Percentiles rank a stretch among this genome's conserved stretches.
Conservation (phyloP, 1,140 invertebrate genomes). For the Lordiphosa collinella region DNA sequence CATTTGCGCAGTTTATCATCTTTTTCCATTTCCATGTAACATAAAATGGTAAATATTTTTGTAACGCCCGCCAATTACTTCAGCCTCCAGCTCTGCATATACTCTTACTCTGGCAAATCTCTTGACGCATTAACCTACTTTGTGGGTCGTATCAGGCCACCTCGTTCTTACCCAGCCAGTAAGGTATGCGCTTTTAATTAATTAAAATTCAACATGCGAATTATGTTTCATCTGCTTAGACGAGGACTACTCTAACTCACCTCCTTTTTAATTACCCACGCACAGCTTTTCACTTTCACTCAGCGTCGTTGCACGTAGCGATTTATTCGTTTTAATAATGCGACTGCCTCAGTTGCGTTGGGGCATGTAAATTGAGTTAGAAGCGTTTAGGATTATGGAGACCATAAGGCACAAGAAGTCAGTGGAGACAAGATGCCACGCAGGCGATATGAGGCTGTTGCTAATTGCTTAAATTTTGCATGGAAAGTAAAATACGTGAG, state of each 20-base stretch:
- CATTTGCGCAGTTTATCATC: slow-evolving; percentile 75
- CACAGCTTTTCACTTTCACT: slow-evolving; percentile 73
- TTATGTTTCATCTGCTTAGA: slow-evolving; percentile 45
- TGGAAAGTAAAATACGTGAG: background rate
- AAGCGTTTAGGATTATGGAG: slow-evolving; percentile 53
- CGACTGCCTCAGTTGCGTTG: slow-evolving; percentile 20
- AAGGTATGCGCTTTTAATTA: slow-evolving; percentile 54
- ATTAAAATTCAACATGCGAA: slow-evolving; percentile 75
- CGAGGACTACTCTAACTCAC: background rate
- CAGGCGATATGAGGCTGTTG: slow-evolving; percentile 11
- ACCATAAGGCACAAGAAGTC: slow-evolving; percentile 24
- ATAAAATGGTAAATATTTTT: slow-evolving; percentile 68
- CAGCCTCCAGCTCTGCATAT: slow-evolving; percentile 22
- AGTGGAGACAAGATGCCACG: slow-evolving; percentile 9
- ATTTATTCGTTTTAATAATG: slow-evolving; percentile 75
- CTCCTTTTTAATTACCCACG: slow-evolving; percentile 70
- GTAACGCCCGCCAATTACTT: slow-evolving; percentile 70
- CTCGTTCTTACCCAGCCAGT: too few species aligned
- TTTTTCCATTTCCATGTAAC: slow-evolving; percentile 64
- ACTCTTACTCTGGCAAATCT: background rate
- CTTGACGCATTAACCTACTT: slow-evolving; percentile 65
- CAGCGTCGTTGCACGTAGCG: slow-evolving; percentile 63
- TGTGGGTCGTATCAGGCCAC: background rate
- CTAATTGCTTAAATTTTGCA: slow-evolving; percentile 35
- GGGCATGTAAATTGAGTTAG: slow-evolving; percentile 59